These are phyloP conservation scores for Cassiopea xamachana DNA, from an alignment of 30 jellyfish, hydroid and myxozoan genomes.

Conservation along the genomic window DNA sequence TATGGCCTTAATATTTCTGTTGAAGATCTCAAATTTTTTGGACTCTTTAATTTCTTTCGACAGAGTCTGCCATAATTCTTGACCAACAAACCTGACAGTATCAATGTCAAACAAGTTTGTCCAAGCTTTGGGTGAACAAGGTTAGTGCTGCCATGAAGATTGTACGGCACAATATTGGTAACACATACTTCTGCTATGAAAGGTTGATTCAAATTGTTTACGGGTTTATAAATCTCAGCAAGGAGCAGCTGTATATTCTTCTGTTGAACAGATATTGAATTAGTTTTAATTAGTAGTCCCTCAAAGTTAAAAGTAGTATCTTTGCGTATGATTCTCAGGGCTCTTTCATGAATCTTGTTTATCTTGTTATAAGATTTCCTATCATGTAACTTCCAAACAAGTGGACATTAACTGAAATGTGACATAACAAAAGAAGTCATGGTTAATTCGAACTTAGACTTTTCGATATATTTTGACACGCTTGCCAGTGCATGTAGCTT, in stretches of 20 bases:
- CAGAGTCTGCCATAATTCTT: not conserved
- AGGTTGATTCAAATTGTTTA: not conserved
- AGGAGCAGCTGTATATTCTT: not conserved
- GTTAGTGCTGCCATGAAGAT: not conserved
- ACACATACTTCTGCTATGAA: not conserved
- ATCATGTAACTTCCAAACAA: not conserved
- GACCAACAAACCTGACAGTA: not conserved
- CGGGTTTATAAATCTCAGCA: not conserved
- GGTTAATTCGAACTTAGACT: not conserved
- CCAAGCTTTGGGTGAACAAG: not conserved
- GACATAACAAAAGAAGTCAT: conserved; percentile 8
- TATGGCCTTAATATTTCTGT: not conserved
- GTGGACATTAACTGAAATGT: not conserved
- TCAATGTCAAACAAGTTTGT: not conserved
- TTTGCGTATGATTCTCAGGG: not conserved
- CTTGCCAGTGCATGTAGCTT: conserved; percentile 7
- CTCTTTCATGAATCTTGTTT: conserved; percentile 4
- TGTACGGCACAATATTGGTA: not conserved
- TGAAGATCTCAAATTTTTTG: not conserved
- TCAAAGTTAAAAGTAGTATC: conserved; percentile 5
- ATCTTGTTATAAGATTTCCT: not conserved
- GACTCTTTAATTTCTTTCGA: not conserved
- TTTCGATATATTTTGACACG: conserved; percentile 7
- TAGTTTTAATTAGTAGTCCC: not conserved
- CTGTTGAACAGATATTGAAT: not conserved